phyloP scores from a whole-genome alignment of 2,888 invertebrate species.

The Julus scanicus region DNA sequence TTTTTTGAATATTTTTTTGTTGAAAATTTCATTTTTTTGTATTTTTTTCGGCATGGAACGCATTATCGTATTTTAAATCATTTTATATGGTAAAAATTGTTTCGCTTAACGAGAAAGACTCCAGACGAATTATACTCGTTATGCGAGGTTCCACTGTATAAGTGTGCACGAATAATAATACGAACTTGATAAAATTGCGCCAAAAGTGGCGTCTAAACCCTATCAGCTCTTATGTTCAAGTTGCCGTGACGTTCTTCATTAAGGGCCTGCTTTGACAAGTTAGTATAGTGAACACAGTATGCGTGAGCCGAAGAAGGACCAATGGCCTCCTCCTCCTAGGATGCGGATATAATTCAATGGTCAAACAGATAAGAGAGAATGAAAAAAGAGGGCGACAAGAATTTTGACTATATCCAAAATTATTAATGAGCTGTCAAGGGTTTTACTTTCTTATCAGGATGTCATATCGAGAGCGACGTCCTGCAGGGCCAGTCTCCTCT shows the following conservation, averaged over 20 bases:
- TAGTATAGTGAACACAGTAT: background rate
- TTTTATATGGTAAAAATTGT: too few species aligned
- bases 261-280: background rate
- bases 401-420: slow-evolving; percentile 36
- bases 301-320: background rate
- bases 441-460: slow-evolving; percentile 29
- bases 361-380: background rate
- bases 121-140: too few species aligned
- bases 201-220: background rate
- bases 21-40: too few species aligned
- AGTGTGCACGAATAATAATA: background rate
- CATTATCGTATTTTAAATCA: too few species aligned
- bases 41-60: too few species aligned
- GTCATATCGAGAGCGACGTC: slow-evolving; percentile 42
- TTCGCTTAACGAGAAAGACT: too few species aligned
- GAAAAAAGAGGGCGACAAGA: slow-evolving; percentile 41
- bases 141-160: too few species aligned
- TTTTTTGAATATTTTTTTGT: too few species aligned
- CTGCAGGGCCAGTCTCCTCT: slow-evolving; percentile 42
- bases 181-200: background rate
- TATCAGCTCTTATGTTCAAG: background rate
- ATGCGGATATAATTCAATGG: slow-evolving; percentile 24
- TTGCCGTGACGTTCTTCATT: background rate
- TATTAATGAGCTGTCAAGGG: slow-evolving; percentile 38
- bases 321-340: background rate